Conservation (phyloP, 2,113 vertebrate genomes). For the Leptosomus discolor region DNA sequence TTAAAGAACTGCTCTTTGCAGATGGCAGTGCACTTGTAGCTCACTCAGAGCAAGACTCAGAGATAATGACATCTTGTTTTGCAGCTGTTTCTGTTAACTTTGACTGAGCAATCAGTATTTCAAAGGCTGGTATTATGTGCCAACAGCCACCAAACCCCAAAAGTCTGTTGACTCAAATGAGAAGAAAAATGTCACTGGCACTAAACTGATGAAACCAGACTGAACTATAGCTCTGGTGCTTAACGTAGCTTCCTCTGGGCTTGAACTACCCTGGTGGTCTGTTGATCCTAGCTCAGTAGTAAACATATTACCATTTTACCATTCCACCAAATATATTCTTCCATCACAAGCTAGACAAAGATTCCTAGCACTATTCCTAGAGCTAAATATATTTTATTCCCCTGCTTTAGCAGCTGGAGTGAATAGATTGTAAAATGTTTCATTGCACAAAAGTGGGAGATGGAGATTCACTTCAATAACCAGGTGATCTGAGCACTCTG, state of each 20-base stretch:
- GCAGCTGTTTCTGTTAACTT: constrained; percentile 59
- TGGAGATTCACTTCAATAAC: neutral
- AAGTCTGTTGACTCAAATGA: neutral
- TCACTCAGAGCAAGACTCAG: constrained; percentile 23
- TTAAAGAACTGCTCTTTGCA: constrained; percentile 48
- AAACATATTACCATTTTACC: neutral
- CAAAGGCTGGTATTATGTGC: constrained; percentile 24
- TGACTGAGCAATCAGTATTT: constrained; percentile 38
- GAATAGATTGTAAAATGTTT: neutral
- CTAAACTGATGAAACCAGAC: neutral
- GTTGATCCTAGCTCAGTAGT: neutral
- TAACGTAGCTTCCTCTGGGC: neutral
- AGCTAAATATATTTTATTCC: neutral
- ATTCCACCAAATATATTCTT: neutral
- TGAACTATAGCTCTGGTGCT: neutral
- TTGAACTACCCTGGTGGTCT: neutral
- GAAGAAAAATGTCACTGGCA: constrained; percentile 12
- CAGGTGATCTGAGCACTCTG: neutral
- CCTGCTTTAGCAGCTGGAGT: neutral
- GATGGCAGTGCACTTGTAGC: constrained; percentile 21
- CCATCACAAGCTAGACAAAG: neutral
- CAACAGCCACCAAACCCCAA: constrained; percentile 12
- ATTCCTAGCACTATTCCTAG: neutral
- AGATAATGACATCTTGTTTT: constrained; percentile 49
- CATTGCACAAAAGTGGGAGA: neutral